Percentiles rank a stretch among this genome's conserved stretches.
phyloP scores from a whole-genome alignment of 2,888 invertebrate species.

The Mimas tiliae region DNA sequence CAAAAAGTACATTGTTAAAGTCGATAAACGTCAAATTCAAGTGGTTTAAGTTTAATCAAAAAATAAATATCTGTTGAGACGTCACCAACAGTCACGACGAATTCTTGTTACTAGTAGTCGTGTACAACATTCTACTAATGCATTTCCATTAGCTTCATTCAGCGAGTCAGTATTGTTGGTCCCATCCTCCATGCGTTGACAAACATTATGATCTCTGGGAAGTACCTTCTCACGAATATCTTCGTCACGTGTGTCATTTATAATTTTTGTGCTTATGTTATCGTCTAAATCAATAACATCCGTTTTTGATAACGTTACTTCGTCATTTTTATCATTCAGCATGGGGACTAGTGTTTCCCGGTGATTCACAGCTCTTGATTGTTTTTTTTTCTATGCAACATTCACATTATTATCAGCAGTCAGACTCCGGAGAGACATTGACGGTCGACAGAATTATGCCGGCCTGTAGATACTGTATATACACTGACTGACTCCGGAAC shows the following conservation, averaged over 20 bases:
- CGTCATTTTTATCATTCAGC: not conserved
- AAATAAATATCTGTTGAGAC: too few relatives aligned
- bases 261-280: not conserved
- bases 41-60: too few relatives aligned
- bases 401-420: slow-evolving; percentile 7
- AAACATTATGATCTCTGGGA: not conserved
- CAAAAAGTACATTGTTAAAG: not conserved
- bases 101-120: too few relatives aligned
- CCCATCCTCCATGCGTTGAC: not conserved
- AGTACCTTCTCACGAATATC: not conserved
- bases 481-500: too few relatives aligned
- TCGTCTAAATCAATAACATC: slow-evolving; percentile 3
- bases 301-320: not conserved
- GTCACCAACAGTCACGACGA: too few relatives aligned
- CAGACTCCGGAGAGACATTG: too few relatives aligned
- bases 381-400: not conserved
- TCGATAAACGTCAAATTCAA: too few relatives aligned
- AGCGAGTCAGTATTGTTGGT: too few relatives aligned
- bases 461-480: too few relatives aligned
- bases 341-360: not conserved
- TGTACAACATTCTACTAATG: too few relatives aligned
- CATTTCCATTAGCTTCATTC: too few relatives aligned
- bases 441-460: too few relatives aligned
- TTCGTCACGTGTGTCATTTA: not conserved
- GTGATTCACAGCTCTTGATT: slow-evolving; percentile 5